These are phyloP conservation scores for Candoia aspera DNA, from an alignment of 2,113 vertebrate species.

Conservation along the genomic window DNA sequence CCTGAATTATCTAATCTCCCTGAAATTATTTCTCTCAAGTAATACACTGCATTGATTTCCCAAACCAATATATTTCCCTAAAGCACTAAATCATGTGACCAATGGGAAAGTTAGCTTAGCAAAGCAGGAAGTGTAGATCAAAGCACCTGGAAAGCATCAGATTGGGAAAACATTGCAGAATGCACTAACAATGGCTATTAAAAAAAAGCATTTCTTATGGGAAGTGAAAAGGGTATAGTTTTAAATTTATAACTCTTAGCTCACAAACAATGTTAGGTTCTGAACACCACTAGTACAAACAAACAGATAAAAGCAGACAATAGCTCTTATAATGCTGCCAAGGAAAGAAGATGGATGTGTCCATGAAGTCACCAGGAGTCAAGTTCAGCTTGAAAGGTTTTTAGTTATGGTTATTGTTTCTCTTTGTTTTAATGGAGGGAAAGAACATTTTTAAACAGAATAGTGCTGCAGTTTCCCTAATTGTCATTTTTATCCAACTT, in stretches of 20 bases:
- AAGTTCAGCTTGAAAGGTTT: not conserved
- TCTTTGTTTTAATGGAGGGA: not conserved
- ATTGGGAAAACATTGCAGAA: too few species aligned
- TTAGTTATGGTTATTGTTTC: not conserved
- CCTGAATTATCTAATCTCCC: too few species aligned
- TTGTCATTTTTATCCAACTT: not conserved
- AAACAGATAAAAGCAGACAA: not conserved
- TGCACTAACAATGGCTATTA: too few species aligned
- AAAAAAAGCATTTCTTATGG: too few species aligned
- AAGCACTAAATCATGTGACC: too few species aligned
- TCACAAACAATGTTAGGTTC: not conserved
- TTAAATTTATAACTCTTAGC: not conserved
- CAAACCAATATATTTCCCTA: too few species aligned
- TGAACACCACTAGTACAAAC: not conserved
- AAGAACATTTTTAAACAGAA: not conserved
- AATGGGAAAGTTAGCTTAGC: too few species aligned
- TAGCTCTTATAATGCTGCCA: not conserved
- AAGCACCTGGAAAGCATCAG: too few species aligned
- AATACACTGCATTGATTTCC: too few species aligned
- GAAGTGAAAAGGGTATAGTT: not conserved
- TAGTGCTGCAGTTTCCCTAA: not conserved
- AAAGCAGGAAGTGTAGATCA: too few species aligned
- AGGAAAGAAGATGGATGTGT: not conserved
- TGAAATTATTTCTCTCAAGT: too few species aligned
- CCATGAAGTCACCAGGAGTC: not conserved